Base-by-base conservation (phyloP, 2,113 vertebrate genomes). In the Peromyscus leucopus region DNA sequence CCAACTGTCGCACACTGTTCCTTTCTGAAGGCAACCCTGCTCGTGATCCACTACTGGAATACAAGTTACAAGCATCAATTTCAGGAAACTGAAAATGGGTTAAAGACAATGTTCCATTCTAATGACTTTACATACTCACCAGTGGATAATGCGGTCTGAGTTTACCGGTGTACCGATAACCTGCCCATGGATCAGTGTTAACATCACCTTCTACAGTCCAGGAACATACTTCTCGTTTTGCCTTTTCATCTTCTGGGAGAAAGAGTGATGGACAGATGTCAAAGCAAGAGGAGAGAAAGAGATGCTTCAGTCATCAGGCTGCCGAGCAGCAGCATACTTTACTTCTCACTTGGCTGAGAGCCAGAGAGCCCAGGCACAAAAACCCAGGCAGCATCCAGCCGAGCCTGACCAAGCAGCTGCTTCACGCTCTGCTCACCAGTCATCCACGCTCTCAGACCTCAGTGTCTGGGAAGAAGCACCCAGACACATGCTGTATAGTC, bases 171-270 rank as follows among this genome's bases (percentile, higher is more conserved):
- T 99, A 99, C 75, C 99, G 99, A 98, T 99, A 99, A 57, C 99
- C 99, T 90, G 99, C 99, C 99, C 99, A 99, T 2, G 99, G 99
- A 97, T 99, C 99, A 95, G 99, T 99, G 98, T 99, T 99, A 91
- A 99, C 90, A 3, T 99, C 99, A 7, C 99, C 99, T 98, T 99
- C 99, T 90, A 99, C 96, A 71, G 99, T 99, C 98, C 99, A 99
- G 5, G 98, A 98, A 51, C 99, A 99, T 78, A 98, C 97, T 96
- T 99, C 99, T 97, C 98, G 98, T 93, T 99, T 99, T 61, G 99
- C 99, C 98, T 99, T 99, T 97, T 99, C 99, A 95, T 99, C 99
- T 98, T 99, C 99, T 99, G 17, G 28, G 4, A 83, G 46, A 76
- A 65, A 42, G 19, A 63, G 63, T 69, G 63, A 61, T 28, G 0